Conservation (phyloP, 2,113 vertebrate species). For the Scopus umbretta region DNA sequence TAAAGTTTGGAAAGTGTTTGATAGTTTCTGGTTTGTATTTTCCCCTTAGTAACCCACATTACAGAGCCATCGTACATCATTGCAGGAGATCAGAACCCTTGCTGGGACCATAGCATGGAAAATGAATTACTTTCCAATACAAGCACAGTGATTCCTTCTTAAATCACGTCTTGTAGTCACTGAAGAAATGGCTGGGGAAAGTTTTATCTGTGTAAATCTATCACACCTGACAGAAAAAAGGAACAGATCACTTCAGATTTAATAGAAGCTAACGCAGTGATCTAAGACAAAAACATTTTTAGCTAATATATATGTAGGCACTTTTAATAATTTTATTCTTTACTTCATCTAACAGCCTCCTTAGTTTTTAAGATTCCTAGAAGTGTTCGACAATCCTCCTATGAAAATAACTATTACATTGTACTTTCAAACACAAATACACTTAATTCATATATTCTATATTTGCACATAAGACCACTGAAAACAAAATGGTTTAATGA, state of each 20-base stretch:
- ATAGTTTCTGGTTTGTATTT: neutral
- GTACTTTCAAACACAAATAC: neutral
- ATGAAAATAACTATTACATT: neutral
- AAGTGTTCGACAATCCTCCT: neutral
- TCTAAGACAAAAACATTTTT: neutral
- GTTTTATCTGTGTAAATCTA: neutral
- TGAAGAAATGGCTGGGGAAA: neutral
- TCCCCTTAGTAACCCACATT: neutral
- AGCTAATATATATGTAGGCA: neutral
- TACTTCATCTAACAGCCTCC: neutral
- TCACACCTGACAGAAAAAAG: neutral
- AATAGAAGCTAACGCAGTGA: neutral
- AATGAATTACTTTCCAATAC: conserved; percentile 2
- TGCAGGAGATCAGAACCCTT: neutral
- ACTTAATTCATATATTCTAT: neutral
- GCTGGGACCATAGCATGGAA: neutral
- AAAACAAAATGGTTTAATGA: neutral
- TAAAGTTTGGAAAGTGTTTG: neutral
- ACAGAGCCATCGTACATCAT: neutral
- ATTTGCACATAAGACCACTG: neutral
- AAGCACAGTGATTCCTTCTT: neutral
- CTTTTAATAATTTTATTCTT: conserved; percentile 8
- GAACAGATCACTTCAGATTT: conserved; percentile 3
- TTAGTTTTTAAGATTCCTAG: neutral
- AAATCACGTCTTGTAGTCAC: neutral